phyloP scores from a whole-genome alignment of 2,113 vertebrate species.

The Elephas maximus region DNA sequence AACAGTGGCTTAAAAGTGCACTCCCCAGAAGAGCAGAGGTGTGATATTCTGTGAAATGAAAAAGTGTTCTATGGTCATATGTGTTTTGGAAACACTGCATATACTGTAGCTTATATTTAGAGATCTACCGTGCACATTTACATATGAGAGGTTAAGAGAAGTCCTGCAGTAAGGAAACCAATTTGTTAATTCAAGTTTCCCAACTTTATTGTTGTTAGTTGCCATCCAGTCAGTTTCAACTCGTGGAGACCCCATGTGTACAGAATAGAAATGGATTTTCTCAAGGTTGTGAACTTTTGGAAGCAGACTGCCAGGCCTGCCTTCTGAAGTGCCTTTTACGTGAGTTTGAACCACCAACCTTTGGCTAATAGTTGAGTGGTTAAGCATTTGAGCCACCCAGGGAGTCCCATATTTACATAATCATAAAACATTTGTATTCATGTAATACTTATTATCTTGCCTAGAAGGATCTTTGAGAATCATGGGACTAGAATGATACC shows the following conservation, averaged over 20 bases:
- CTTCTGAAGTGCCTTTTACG: no score
- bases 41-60: background rate
- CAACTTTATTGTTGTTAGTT: no score
- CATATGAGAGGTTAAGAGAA: background rate
- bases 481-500: background rate
- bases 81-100: background rate
- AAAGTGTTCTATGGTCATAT: background rate
- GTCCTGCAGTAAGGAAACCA: background rate
- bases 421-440: background rate
- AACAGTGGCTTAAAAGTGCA: background rate
- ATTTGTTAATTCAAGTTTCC: background rate
- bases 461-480: background rate
- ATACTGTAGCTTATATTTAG: background rate
- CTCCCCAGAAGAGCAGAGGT: background rate
- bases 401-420: background rate
- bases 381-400: no score
- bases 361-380: no score
- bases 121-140: background rate
- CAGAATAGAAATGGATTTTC: no score
- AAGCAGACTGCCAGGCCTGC: no score
- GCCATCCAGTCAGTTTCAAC: no score
- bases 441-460: background rate
- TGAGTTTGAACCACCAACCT: no score
- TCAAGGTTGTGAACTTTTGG: no score
- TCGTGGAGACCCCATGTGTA: no score